These are phyloP conservation scores for Anabacerthia variegaticeps DNA, from an alignment of 2,797 vertebrate species.

Conservation along the genomic window DNA sequence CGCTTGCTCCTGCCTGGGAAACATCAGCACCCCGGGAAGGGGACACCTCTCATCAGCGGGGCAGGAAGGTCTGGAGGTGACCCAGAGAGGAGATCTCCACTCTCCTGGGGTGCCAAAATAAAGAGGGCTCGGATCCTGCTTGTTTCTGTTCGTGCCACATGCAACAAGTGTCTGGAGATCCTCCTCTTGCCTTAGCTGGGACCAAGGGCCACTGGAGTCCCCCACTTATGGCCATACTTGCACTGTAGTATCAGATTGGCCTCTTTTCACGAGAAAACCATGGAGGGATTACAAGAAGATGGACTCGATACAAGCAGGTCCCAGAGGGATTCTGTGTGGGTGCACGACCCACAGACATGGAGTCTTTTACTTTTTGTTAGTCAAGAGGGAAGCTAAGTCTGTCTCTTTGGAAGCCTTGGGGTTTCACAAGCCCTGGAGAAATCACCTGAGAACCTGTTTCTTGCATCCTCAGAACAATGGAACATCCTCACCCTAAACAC, in stretches of 20 bases:
- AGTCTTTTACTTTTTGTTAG: background rate
- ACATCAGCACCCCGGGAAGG: background rate
- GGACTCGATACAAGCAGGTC: background rate
- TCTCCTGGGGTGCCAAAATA: background rate
- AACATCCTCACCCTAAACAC: background rate
- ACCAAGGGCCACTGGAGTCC: background rate
- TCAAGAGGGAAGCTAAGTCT: background rate
- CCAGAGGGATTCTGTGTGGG: background rate
- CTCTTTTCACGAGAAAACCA: background rate
- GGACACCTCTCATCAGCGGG: background rate
- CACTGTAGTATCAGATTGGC: background rate
- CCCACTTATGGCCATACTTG: rapidly evolving
- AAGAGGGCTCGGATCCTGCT: background rate
- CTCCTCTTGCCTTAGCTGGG: background rate
- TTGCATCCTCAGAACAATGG: background rate
- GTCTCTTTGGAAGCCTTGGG: background rate
- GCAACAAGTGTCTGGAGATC: background rate
- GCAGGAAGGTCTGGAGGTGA: background rate
- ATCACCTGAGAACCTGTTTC: rapidly evolving
- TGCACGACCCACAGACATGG: background rate
- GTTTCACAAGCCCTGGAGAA: background rate
- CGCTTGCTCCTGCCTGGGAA: rapidly evolving
- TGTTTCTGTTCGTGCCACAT: rapidly evolving
- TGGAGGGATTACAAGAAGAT: background rate
- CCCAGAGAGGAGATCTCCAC: background rate